These are phyloP conservation scores for Gnatocerus cornutus DNA, from an alignment of 2,888 invertebrate genomes.

Conservation along the genomic window DNA sequence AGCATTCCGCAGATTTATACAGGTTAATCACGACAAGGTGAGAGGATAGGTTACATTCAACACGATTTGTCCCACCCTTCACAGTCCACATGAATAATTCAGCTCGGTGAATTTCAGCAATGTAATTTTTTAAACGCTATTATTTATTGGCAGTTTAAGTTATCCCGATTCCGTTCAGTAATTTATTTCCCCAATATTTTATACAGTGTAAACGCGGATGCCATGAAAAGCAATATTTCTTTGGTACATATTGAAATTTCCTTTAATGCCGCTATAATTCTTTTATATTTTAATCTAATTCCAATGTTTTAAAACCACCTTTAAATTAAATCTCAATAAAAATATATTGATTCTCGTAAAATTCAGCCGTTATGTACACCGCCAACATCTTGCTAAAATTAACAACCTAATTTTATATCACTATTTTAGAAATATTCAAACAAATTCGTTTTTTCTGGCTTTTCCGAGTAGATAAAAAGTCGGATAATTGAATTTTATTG, in stretches of 20 bases:
- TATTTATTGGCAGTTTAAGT: constrained; percentile 67
- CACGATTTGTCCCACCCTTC: constrained; percentile 41
- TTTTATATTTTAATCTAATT: constrained; percentile 52
- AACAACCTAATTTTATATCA: too few species aligned
- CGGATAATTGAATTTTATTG: too few species aligned
- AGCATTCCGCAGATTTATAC: constrained; percentile 18
- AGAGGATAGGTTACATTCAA: constrained; percentile 32
- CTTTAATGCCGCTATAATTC: constrained; percentile 67
- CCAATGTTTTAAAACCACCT: not conserved
- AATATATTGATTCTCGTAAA: not conserved
- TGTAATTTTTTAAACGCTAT: constrained; percentile 65
- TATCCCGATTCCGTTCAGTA: constrained; percentile 64
- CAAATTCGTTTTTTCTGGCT: too few species aligned
- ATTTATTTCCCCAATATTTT: constrained; percentile 67
- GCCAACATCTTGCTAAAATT: too few species aligned
- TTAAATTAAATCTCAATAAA: not conserved
- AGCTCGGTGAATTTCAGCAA: constrained; percentile 58
- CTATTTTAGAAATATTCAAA: too few species aligned
- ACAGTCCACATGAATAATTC: constrained; percentile 60
- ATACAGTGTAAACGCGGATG: constrained; percentile 67
- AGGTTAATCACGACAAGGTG: constrained; percentile 34
- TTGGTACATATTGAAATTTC: constrained; percentile 68
- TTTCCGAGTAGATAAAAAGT: too few species aligned
- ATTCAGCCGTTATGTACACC: too few species aligned
- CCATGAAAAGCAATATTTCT: constrained; percentile 66